Conservation (phyloP, 2,113 vertebrate genomes). For the Picathartes gymnocephalus region DNA sequence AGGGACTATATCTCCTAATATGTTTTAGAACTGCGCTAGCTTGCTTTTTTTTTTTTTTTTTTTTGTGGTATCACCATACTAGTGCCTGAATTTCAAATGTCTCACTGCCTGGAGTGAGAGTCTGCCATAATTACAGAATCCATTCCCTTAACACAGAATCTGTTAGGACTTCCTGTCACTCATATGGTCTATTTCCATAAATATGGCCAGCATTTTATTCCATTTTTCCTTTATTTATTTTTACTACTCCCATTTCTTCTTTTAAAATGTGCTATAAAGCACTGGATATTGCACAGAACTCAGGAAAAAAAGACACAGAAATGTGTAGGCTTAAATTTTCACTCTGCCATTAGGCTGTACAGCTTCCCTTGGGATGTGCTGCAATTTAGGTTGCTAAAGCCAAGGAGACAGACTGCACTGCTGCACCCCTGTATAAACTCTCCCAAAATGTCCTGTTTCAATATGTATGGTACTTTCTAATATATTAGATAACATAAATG, state of each 20-base stretch:
- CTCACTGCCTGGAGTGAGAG: background rate
- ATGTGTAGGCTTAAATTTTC: background rate
- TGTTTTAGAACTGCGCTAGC: background rate
- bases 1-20: background rate
- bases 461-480: fast-evolving
- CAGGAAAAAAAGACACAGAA: background rate
- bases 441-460: background rate
- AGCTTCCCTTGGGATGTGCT: background rate
- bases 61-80: background rate
- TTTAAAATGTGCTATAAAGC: background rate
- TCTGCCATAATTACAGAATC: background rate
- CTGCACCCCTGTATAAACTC: background rate
- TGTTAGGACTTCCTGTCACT: background rate
- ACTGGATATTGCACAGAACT: background rate
- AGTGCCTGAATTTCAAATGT: background rate
- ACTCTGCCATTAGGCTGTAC: background rate
- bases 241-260: background rate
- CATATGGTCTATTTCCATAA: background rate
- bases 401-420: background rate
- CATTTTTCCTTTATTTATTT: background rate
- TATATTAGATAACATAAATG: background rate
- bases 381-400: background rate
- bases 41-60: background rate
- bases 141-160: background rate
- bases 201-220: background rate